Evolutionary conservation across 2,888 invertebrate genomes (phyloP), one percentile per base, ranked within the genome.

Genomic region (Nowickia ferox): DNA sequence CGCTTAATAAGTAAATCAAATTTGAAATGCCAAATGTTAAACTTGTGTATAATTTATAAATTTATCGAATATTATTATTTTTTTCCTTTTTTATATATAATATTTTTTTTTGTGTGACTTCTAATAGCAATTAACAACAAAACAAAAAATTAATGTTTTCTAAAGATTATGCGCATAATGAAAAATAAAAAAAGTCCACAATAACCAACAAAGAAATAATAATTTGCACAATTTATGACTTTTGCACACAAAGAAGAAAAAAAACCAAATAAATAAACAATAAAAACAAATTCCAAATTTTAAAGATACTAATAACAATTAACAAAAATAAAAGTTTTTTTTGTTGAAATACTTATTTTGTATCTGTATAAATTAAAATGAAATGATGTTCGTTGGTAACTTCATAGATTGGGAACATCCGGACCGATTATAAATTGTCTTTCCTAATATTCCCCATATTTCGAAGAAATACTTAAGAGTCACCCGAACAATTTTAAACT

Each of bases 21-120:
- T 66, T 86, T 71, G 9, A 86, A 86, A 86, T 86, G 82, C 48
- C 86, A 86, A 86, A 86, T 76, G 86, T 79, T 82, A 86, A 82
- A 83, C 75, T 65, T 79, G 51, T 77, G 72, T 79, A 55, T 85
- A 82, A 85, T 81, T 84, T 84, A 77, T 80, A 80, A 30, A 72
- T 86, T 82, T 76, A 82, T 85, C 63, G 82, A 82, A 72, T 76
- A 59, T 65, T 78, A 68, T 79, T 57, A 71, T 66, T 65, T 71
- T 53, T 71, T 61, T 46, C 38, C 17, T 48, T 71, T 38, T 55
- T 61, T 5, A 61, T 51, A 63, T 55, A 13, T 22, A 71, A 13
- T 71, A 17, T 71, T 74, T 55, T 59, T 79, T 30, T 30, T 2
- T 30, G 30, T 72, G 63, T 22, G 55, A 68, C 71, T 68, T 75